These are phyloP conservation scores for Arvicanthis niloticus DNA, from an alignment of 2,113 vertebrate species.

Conservation along the genomic window DNA sequence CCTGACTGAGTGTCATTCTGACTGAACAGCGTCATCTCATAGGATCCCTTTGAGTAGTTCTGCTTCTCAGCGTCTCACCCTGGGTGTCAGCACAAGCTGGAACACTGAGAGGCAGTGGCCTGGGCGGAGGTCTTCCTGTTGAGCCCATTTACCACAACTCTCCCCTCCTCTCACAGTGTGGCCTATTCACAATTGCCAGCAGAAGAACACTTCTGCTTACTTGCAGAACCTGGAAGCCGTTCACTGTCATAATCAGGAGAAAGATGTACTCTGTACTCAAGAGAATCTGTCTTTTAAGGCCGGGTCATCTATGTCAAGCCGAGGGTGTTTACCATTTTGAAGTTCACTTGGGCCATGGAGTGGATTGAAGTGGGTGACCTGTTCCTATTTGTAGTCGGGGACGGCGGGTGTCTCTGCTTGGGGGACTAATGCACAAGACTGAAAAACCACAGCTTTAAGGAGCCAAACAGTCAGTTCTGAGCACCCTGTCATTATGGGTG, in stretches of 20 bases:
- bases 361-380: neutral
- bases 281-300: neutral
- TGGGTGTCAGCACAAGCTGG: neutral
- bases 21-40: neutral
- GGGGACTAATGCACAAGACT: neutral
- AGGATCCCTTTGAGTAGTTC: neutral
- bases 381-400: neutral
- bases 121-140: neutral
- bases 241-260: conserved; percentile 15
- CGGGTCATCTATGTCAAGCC: neutral
- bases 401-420: conserved; percentile 29
- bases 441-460: conserved; percentile 18
- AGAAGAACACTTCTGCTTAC: neutral
- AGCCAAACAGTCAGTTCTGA: neutral
- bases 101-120: neutral
- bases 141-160: neutral
- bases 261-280: neutral
- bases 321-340: conserved; percentile 24
- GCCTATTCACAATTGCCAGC: neutral
- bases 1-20: neutral
- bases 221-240: neutral
- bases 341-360: neutral
- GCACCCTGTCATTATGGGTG: conserved; percentile 8
- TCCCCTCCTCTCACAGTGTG: neutral
- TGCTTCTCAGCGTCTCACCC: neutral